Evolutionary conservation across 2,113 vertebrate genomes (phyloP).

Genomic region (Apus apus): DNA sequence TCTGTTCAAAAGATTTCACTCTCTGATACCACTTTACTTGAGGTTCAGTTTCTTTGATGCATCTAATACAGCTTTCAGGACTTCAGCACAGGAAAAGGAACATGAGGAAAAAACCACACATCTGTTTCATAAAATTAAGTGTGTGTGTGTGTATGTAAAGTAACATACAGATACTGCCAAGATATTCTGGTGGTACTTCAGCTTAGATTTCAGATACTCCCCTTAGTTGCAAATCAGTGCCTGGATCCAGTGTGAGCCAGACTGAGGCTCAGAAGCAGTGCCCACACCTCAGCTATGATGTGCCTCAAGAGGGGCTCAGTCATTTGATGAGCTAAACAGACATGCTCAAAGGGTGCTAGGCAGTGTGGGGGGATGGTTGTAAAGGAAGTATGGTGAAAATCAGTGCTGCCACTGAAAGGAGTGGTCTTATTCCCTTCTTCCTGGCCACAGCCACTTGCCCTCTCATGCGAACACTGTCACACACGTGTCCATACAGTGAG

Average conservation of each 20-base stretch:
- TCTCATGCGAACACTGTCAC: fast-evolving
- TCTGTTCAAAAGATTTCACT: neutral
- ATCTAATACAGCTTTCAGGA: neutral
- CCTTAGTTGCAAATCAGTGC: neutral
- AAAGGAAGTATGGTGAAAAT: neutral
- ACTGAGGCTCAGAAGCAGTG: neutral
- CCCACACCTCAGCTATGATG: neutral
- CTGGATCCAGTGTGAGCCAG: neutral
- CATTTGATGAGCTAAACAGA: neutral
- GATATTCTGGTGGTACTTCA: neutral
- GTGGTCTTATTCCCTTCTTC: fast-evolving
- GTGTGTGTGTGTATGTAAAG: too few relatives aligned
- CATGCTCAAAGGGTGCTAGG: neutral
- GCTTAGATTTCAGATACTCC: neutral
- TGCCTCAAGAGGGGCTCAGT: neutral
- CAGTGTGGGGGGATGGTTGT: fast-evolving
- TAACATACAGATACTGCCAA: neutral
- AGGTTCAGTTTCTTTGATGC: neutral
- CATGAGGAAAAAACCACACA: fast-evolving
- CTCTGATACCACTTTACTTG: fast-evolving
- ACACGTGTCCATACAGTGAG: fast-evolving
- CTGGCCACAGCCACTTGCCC: neutral
- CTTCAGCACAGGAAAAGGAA: neutral
- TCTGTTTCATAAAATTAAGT: neutral
- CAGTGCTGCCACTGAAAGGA: fast-evolving